Conservation (phyloP, 2,113 vertebrate species). For the Megatriorchis doriae region DNA sequence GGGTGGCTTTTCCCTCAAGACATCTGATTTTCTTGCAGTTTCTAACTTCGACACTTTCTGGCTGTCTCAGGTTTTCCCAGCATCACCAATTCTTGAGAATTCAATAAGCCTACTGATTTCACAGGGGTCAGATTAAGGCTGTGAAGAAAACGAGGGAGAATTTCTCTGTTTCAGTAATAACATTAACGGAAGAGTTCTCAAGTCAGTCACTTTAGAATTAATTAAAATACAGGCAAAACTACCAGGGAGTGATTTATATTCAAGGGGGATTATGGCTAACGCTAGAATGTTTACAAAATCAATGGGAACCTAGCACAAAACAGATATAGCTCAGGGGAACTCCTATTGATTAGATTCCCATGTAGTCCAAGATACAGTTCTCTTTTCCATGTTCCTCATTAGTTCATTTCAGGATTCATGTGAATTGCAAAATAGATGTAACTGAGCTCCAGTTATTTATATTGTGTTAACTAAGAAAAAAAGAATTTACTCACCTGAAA, state of each 20-base stretch:
- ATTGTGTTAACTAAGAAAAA: not conserved
- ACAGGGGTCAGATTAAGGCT: not conserved
- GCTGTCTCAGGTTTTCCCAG: not conserved
- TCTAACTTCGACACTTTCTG: not conserved
- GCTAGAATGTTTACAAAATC: slow-evolving; percentile 18
- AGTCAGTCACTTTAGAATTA: slow-evolving; percentile 1
- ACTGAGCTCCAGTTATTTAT: slow-evolving; percentile 14
- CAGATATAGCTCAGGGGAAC: not conserved
- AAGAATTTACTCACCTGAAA: not conserved
- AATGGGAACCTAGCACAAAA: slow-evolving; percentile 15
- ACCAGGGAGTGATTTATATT: not conserved
- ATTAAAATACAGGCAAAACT: slow-evolving; percentile 24
- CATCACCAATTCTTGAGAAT: not conserved
- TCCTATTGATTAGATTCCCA: slow-evolving; percentile 10
- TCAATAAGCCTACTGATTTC: not conserved
- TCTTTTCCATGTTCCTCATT: slow-evolving; percentile 21
- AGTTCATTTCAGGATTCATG: not conserved
- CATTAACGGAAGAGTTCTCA: not conserved
- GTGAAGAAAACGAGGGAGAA: not conserved
- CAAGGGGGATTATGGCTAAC: slow-evolving; percentile 15
- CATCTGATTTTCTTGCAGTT: not conserved
- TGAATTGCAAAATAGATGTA: not conserved
- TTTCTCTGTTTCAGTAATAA: not conserved
- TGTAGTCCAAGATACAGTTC: not conserved
- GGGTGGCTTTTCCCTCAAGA: not conserved